phyloP scores from a whole-genome alignment of 30 jellyfish, hydroid and myxozoan species.

The Aurelia aurita region DNA sequence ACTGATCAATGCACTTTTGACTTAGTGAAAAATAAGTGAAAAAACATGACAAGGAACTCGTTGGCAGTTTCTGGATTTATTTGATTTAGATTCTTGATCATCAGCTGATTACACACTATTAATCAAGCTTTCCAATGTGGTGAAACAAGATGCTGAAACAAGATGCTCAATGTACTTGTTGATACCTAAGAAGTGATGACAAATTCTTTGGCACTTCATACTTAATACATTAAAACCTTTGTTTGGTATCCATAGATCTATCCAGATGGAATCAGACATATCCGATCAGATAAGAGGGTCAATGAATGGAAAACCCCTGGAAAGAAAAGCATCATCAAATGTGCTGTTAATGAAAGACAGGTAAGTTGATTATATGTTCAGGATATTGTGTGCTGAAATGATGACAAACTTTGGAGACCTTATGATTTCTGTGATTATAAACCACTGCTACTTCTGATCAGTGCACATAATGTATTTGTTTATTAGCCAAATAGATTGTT shows the following conservation, averaged over 20 bases:
- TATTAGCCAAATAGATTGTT: too few species aligned
- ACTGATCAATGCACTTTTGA: slow-evolving; percentile 19
- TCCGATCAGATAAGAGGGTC: slow-evolving; percentile 96
- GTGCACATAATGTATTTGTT: neutral
- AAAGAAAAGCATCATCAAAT: slow-evolving; percentile 87
- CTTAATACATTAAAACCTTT: too few species aligned
- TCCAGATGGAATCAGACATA: slow-evolving; percentile 99
- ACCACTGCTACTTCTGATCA: slow-evolving; percentile 32
- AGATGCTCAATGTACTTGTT: too few species aligned
- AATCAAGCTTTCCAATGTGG: too few species aligned
- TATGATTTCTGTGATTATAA: slow-evolving; percentile 43
- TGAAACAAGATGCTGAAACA: too few species aligned
- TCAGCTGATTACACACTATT: too few species aligned
- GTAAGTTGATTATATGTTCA: slow-evolving; percentile 13
- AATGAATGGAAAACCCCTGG: slow-evolving; percentile 99
- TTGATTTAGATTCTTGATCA: too few species aligned
- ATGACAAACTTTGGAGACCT: slow-evolving; percentile 69
- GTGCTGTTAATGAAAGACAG: slow-evolving; percentile 98
- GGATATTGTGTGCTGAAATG: slow-evolving; percentile 15
- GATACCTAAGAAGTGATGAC: too few species aligned
- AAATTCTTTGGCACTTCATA: too few species aligned
- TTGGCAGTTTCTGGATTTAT: too few species aligned
- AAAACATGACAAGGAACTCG: too few species aligned
- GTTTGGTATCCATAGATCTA: slow-evolving; percentile 61
- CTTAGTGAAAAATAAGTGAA: too few species aligned